Conservation (phyloP, 2,888 invertebrate species). For the Coleophora flavipennella region DNA sequence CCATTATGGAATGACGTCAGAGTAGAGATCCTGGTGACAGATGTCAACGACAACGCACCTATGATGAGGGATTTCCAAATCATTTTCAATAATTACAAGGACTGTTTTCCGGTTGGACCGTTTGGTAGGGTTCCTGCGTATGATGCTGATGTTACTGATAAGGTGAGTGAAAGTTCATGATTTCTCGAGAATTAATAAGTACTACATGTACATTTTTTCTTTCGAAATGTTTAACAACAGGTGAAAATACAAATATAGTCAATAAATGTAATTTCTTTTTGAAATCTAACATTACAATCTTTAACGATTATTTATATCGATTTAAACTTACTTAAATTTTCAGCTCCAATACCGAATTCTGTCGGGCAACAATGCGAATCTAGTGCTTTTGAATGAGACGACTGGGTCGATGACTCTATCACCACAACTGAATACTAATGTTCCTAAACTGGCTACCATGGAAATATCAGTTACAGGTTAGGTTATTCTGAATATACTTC, state of each 20-base stretch:
- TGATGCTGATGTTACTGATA: slow-evolving; percentile 95
- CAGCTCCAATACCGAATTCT: slow-evolving; percentile 86
- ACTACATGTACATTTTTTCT: too few species aligned
- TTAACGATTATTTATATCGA: neutral
- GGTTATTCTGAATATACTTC: slow-evolving; percentile 4
- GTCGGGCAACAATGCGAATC: slow-evolving; percentile 93
- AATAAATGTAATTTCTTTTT: too few species aligned
- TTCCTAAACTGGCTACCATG: slow-evolving; percentile 93
- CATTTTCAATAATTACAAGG: slow-evolving; percentile 95
- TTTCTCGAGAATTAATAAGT: too few species aligned
- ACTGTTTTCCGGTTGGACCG: slow-evolving; percentile 92
- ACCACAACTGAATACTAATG: slow-evolving; percentile 95
- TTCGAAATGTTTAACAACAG: too few species aligned
- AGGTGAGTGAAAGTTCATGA: slow-evolving; percentile 34
- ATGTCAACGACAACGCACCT: slow-evolving; percentile 96
- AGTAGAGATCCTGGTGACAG: slow-evolving; percentile 90
- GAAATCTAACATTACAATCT: too few species aligned
- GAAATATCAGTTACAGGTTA: slow-evolving; percentile 90
- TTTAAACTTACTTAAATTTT: slow-evolving; percentile 10
- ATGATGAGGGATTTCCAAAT: slow-evolving; percentile 92
- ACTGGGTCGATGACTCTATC: slow-evolving; percentile 90
- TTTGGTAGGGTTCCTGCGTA: slow-evolving; percentile 94
- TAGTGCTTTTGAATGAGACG: slow-evolving; percentile 86
- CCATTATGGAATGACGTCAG: slow-evolving; percentile 91
- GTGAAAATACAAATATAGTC: too few species aligned